phyloP scores from a whole-genome alignment of 2,888 invertebrate species.

The Mythimna impura region DNA sequence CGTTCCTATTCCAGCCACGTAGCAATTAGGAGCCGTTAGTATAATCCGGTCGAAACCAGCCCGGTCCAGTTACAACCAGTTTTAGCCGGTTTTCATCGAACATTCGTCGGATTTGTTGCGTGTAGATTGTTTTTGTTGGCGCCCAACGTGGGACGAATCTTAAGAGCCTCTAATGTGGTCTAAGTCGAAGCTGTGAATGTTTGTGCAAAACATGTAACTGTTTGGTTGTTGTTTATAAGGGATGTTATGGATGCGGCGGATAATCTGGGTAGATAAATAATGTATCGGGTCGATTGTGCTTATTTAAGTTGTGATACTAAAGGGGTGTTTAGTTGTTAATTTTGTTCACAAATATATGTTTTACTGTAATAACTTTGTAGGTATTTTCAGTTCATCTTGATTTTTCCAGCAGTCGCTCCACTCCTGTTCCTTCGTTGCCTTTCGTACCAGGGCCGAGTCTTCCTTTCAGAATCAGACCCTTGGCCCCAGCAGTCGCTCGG shows the following conservation, averaged over 20 bases:
- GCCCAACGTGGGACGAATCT: slow-evolving; percentile 75
- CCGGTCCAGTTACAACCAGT: slow-evolving; percentile 65
- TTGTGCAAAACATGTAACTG: slow-evolving; percentile 63
- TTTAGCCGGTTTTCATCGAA: slow-evolving; percentile 70
- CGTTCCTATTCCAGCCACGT: slow-evolving; percentile 81
- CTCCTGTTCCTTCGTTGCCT: no score
- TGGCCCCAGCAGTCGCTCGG: neutral
- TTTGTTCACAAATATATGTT: neutral
- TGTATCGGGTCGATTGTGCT: slow-evolving; percentile 22
- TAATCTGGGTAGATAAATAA: slow-evolving; percentile 56
- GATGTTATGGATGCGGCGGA: slow-evolving; percentile 45
- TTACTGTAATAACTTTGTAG: neutral
- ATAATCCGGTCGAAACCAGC: slow-evolving; percentile 73
- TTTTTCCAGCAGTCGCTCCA: neutral
- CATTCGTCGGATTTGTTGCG: slow-evolving; percentile 83
- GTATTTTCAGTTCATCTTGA: neutral
- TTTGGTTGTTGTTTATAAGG: slow-evolving; percentile 58
- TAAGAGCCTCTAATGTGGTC: slow-evolving; percentile 67
- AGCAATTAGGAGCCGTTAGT: slow-evolving; percentile 84
- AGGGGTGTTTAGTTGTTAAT: slow-evolving; percentile 22
- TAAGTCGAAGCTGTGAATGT: slow-evolving; percentile 63
- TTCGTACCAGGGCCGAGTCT: no score
- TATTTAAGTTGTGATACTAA: slow-evolving; percentile 22
- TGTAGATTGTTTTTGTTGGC: slow-evolving; percentile 79
- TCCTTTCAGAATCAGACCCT: no score